Conservation (phyloP, 2,797 vertebrate genomes). For the Babyrousa celebensis region DNA sequence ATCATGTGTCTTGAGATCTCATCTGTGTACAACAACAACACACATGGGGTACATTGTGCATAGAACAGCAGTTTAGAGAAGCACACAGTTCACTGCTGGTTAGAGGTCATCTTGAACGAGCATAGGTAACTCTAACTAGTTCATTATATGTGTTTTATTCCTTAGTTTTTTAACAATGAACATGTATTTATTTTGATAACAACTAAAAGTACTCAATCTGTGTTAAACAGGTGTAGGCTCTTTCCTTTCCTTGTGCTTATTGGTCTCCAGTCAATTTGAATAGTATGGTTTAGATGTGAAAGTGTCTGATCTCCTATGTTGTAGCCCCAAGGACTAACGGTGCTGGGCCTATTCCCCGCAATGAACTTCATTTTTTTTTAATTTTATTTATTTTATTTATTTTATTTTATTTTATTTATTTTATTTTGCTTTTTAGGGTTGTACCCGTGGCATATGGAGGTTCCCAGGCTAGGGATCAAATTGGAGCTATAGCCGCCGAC, state of each 20-base stretch:
- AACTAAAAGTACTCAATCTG: neutral
- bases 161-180: neutral
- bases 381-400: too few relatives aligned
- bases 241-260: neutral
- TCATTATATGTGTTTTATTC: neutral
- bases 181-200: neutral
- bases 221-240: neutral
- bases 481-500: too few relatives aligned
- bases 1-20: neutral
- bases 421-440: too few relatives aligned
- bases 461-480: too few relatives aligned
- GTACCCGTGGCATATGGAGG: too few relatives aligned
- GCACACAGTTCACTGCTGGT: neutral
- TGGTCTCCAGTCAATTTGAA: neutral
- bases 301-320: neutral
- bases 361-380: neutral
- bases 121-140: neutral
- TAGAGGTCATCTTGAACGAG: accelerated
- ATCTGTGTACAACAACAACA: neutral
- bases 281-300: neutral
- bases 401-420: too few relatives aligned
- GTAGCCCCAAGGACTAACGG: neutral
- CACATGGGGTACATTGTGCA: neutral
- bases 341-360: neutral
- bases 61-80: neutral